Percentiles rank a stretch among this genome's conserved stretches.
Conservation (phyloP, 1,140 invertebrate genomes). For the Maconellicoccus hirsutus region DNA sequence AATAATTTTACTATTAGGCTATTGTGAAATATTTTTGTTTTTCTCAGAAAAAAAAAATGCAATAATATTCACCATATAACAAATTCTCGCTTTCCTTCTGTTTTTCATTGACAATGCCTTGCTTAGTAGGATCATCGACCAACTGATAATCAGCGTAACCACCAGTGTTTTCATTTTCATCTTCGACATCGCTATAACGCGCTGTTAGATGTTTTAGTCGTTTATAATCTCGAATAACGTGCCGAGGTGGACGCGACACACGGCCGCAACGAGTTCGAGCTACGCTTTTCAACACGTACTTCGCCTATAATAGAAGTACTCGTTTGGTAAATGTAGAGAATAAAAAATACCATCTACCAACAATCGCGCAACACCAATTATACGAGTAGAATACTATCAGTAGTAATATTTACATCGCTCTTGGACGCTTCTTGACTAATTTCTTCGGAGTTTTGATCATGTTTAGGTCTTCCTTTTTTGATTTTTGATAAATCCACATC, state of each 20-base stretch:
- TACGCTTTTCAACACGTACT: not conserved
- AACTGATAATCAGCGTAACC: not conserved
- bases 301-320: not conserved
- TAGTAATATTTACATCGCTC: not conserved
- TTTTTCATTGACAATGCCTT: not conserved
- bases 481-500: not conserved
- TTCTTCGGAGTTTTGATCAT: not conserved
- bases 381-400: not conserved
- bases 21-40: too few species aligned
- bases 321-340: too few species aligned
- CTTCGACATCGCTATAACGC: not conserved
- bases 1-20: not conserved
- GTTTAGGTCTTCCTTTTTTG: not conserved
- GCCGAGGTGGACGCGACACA: constrained; percentile 49
- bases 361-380: too few species aligned
- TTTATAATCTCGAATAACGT: constrained; percentile 56
- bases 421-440: not conserved
- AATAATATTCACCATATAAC: constrained; percentile 2
- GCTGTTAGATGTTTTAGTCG: constrained; percentile 31
- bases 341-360: too few species aligned
- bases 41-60: too few species aligned
- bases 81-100: not conserved
- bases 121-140: not conserved
- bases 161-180: not conserved
- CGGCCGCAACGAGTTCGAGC: constrained; percentile 44